phyloP scores from a whole-genome alignment of 2,888 invertebrate genomes.

The Copidosoma aretas region DNA sequence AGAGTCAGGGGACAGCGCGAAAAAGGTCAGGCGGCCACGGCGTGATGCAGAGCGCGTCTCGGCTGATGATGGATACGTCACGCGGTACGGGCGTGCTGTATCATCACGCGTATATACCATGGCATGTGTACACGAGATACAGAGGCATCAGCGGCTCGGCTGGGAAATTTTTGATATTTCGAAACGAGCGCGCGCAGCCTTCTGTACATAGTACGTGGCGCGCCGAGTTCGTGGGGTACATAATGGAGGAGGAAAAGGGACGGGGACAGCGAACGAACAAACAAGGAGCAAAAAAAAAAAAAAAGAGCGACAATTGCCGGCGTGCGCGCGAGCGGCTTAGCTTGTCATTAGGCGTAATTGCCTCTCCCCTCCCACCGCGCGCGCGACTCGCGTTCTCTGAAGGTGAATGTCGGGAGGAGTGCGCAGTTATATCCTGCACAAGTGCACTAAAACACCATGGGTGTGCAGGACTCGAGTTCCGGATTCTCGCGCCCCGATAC shows the following conservation, averaged over 20 bases:
- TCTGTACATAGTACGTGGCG: too few relatives aligned
- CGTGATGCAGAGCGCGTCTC: neutral
- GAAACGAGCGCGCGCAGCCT: too few relatives aligned
- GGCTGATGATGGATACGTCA: neutral
- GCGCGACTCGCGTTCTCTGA: constrained; percentile 14
- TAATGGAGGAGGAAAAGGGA: neutral
- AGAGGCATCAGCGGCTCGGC: too few relatives aligned
- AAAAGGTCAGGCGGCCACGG: too few relatives aligned
- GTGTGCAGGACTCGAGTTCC: neutral
- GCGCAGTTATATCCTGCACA: neutral
- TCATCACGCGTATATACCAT: neutral
- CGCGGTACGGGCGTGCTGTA: neutral
- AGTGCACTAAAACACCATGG: too few relatives aligned
- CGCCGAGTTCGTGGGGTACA: neutral
- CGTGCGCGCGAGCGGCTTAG: neutral
- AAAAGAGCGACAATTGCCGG: constrained; percentile 13
- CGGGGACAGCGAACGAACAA: neutral
- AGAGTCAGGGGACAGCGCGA: too few relatives aligned
- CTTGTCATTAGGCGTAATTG: constrained; percentile 32
- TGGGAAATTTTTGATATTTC: neutral
- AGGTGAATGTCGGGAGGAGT: constrained; percentile 42
- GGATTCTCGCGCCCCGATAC: neutral
- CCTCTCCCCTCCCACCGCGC: constrained; percentile 22
- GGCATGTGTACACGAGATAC: too few relatives aligned
- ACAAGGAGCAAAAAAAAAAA: neutral